Conservation (phyloP, 2,113 vertebrate genomes). For the Tachysurus fulvidraco region DNA sequence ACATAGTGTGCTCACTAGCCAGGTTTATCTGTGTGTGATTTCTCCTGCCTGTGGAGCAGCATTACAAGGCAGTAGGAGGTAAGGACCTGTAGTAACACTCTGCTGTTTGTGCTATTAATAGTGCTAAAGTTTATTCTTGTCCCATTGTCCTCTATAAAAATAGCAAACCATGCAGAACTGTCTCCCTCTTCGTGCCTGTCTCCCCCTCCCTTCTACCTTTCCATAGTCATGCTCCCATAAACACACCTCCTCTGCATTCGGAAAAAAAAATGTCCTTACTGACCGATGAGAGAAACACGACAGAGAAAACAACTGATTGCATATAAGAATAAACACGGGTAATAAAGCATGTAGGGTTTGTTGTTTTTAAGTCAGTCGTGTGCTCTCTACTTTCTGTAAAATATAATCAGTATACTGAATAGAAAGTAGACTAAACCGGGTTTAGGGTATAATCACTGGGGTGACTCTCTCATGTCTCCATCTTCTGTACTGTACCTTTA, state of each 20-base stretch:
- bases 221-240: slow-evolving; percentile 5
- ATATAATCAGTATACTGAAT: neutral
- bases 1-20: neutral
- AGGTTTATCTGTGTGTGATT: slow-evolving; percentile 11
- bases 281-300: neutral
- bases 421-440: neutral
- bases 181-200: neutral
- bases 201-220: neutral
- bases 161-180: slow-evolving; percentile 22
- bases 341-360: neutral
- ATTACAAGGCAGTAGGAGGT: slow-evolving; percentile 35
- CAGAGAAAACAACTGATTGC: neutral
- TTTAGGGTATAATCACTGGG: neutral
- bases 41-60: neutral
- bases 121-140: slow-evolving; percentile 37
- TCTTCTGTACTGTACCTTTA: neutral
- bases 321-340: neutral
- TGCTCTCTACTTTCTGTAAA: no score
- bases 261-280: neutral
- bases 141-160: slow-evolving; percentile 41
- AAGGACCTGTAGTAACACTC: slow-evolving; percentile 32
- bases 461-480: neutral
- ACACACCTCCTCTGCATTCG: neutral
- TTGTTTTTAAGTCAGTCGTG: neutral
- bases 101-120: slow-evolving; percentile 42